Evolutionary conservation across 2,113 vertebrate genomes (phyloP).

Genomic region (Anguilla rostrata): DNA sequence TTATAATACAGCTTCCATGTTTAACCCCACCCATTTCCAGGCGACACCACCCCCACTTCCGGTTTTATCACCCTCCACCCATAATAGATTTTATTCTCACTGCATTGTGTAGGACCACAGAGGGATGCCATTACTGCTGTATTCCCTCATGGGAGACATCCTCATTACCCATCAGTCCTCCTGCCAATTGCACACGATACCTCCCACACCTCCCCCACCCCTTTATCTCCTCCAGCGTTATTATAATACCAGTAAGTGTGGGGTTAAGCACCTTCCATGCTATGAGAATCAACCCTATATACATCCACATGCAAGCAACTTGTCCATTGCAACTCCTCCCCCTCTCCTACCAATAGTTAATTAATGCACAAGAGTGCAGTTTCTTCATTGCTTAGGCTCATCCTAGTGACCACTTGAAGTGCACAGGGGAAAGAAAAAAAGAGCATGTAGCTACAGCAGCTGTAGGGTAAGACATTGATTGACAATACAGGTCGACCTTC

Average conservation of each 20-base stretch:
- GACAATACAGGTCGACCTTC: background rate
- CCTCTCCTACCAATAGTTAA: background rate
- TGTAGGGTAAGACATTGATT: background rate
- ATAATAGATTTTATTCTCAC: background rate
- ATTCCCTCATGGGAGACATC: background rate
- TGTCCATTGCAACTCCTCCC: background rate
- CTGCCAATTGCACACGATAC: background rate
- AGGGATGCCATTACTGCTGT: background rate
- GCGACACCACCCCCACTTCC: no score
- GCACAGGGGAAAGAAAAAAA: background rate
- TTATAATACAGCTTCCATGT: no score
- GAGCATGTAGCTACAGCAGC: background rate
- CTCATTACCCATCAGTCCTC: background rate
- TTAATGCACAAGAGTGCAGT: background rate
- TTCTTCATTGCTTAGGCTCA: background rate
- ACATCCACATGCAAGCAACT: background rate
- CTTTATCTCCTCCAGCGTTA: background rate
- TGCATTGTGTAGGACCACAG: background rate
- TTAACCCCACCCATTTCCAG: no score
- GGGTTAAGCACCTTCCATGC: background rate
- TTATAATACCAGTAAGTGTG: background rate
- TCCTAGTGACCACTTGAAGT: background rate
- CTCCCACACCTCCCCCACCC: background rate
- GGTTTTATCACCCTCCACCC: no score
- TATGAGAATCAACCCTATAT: background rate